Base-by-base conservation (phyloP, 2,797 vertebrate genomes). In the Carduelis carduelis region DNA sequence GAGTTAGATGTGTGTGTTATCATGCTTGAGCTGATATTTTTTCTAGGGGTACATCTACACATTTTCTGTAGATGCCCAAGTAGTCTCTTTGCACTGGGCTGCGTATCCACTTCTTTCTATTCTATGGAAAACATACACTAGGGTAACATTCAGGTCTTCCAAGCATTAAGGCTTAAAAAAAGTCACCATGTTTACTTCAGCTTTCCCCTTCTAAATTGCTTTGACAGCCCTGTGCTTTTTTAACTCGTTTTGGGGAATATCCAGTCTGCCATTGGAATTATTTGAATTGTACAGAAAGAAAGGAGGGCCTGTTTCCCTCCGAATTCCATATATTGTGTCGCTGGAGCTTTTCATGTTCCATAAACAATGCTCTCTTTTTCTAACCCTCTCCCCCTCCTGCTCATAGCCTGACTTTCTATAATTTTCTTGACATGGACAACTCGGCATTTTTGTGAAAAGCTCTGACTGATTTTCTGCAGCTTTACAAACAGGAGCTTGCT, bases 291-390 rank as follows among this genome's bases (percentile, higher is more conserved):
- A 91, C 64, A 95, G 95, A 97, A 98, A 98, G 98, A 98, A 98
- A 98, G 97, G 83, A 97, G 95, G 64, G 96, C 95, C 97, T 97
- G 96, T 98, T 98, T 96, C 90, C 88, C 93, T 96, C 24, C 28
- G 4, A 97, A 97, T 97, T 97, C 97, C 97, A 97, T 43, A 57
- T 97, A 97, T 97, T 98, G 98, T 98, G 97, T 97, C 85, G 93
- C 87, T 83, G 96, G 85, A 89, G 95, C 97, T 96, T 98, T 97
- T 97, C 97, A 97, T 96, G 97, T 98, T 97, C 75, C 44, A 93
- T 97, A 98, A 97, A 98, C 98, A 98, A 97, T 97, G 91, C 80
- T 84, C 94, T 97, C 95, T 97, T 98, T 98, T 98, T 97, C 93
- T 96, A 88, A 97, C 96, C 95, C 61, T 93, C 94, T 97, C 95